Conservation (phyloP, 2,113 vertebrate species). For the Hippocampus guttulatus region DNA sequence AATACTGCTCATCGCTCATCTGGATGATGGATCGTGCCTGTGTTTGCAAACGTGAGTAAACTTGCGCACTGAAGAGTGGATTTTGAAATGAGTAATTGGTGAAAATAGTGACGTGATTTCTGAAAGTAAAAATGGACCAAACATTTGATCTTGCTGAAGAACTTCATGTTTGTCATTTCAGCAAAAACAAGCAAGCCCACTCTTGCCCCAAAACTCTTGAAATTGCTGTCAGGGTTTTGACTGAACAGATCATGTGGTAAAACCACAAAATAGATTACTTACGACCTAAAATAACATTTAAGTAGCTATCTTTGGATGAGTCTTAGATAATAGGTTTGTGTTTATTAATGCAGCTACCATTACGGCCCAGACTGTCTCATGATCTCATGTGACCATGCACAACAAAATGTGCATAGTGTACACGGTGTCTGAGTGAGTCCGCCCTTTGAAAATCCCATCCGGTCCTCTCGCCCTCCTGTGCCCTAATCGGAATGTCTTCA, state of each 20-base stretch:
- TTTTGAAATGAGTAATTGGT: background rate
- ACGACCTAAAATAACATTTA: background rate
- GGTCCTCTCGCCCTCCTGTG: conserved; percentile 30
- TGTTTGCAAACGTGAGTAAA: conserved; percentile 92
- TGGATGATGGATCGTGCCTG: conserved; percentile 99
- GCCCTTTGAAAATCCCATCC: conserved; percentile 10
- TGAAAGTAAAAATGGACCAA: background rate
- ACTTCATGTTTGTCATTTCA: background rate
- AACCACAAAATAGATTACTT: background rate
- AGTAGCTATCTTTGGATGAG: background rate
- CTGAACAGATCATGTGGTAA: conserved; percentile 1
- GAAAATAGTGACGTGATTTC: background rate
- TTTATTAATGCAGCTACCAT: background rate
- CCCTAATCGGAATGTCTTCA: conserved; percentile 71
- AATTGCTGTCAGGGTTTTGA: background rate
- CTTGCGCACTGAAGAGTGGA: background rate
- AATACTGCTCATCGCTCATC: conserved; percentile 95
- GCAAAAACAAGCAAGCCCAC: background rate
- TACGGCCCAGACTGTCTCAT: background rate
- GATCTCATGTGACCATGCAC: background rate
- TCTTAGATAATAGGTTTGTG: background rate
- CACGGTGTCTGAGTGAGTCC: conserved; percentile 10
- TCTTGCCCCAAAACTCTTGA: background rate
- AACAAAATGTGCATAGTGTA: background rate
- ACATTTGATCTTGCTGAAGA: background rate